Evolutionary conservation across 2,888 invertebrate genomes (phyloP).

Genomic region (Eupsilia transversa): DNA sequence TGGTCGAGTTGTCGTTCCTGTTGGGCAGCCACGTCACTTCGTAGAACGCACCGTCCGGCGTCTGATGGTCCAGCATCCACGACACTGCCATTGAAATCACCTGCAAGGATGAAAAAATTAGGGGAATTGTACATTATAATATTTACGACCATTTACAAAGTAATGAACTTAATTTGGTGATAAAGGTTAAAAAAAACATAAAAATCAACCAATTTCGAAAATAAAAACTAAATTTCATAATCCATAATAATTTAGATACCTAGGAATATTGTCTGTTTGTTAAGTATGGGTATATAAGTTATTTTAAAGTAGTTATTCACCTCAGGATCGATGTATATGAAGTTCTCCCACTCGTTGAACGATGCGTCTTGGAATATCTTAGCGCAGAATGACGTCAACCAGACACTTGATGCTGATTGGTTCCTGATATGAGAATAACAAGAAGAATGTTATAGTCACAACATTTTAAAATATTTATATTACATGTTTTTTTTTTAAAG

Average conservation of each 20-base stretch:
- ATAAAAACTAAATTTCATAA: neutral
- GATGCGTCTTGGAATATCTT: constrained; percentile 97
- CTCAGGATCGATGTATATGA: constrained; percentile 97
- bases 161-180: neutral
- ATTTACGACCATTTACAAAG: neutral
- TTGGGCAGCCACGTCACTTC: constrained; percentile 97
- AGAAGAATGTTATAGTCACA: neutral
- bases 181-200: neutral
- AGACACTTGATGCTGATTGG: constrained; percentile 96
- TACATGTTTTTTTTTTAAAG: neutral
- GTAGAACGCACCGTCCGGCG: constrained; percentile 96
- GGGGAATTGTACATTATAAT: neutral
- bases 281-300: too few relatives aligned
- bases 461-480: neutral
- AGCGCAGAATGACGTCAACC: constrained; percentile 98
- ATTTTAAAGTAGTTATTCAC: constrained; percentile 79
- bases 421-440: constrained; percentile 89
- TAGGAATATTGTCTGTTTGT: neutral
- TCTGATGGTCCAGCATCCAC: constrained; percentile 97
- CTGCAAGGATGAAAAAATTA: constrained; percentile 67
- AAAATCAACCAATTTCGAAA: neutral
- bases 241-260: neutral
- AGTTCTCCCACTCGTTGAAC: constrained; percentile 99
- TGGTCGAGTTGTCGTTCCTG: constrained; percentile 95
- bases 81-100: constrained; percentile 95